Conservation (phyloP, 2,888 invertebrate genomes). For the Drosophila anomelani region DNA sequence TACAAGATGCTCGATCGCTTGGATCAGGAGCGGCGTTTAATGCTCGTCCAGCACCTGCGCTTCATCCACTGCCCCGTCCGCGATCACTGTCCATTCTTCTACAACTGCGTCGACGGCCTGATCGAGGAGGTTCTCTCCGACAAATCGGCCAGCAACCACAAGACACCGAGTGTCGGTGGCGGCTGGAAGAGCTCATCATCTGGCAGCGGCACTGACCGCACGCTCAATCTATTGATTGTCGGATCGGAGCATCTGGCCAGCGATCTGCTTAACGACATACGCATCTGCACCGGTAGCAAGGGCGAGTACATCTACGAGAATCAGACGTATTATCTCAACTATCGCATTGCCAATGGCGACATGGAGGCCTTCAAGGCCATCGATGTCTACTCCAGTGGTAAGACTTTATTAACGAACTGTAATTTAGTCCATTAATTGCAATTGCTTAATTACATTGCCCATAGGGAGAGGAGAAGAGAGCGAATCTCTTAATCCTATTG, state of each 20-base stretch:
- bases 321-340: slow-evolving; percentile 92
- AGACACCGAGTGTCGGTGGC: slow-evolving; percentile 79
- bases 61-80: slow-evolving; percentile 97
- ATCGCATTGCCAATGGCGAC: slow-evolving; percentile 94
- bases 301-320: slow-evolving; percentile 92
- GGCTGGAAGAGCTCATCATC: slow-evolving; percentile 58
- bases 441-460: neutral
- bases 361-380: slow-evolving; percentile 93
- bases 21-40: slow-evolving; percentile 96
- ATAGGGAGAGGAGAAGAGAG: neutral
- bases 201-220: slow-evolving; percentile 79
- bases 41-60: slow-evolving; percentile 97
- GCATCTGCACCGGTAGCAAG: slow-evolving; percentile 94
- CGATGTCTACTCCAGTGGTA: slow-evolving; percentile 96
- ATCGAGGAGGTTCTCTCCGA: slow-evolving; percentile 87
- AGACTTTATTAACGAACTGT: slow-evolving; percentile 47
- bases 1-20: slow-evolving; percentile 97
- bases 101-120: slow-evolving; percentile 92
- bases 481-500: neutral
- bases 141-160: slow-evolving; percentile 86
- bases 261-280: slow-evolving; percentile 93
- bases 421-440: neutral
- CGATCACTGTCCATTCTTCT: slow-evolving; percentile 96
- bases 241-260: slow-evolving; percentile 95
- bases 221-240: slow-evolving; percentile 93